Conservation (phyloP, 2,888 invertebrate species). For the Ptychoptera contaminata region DNA sequence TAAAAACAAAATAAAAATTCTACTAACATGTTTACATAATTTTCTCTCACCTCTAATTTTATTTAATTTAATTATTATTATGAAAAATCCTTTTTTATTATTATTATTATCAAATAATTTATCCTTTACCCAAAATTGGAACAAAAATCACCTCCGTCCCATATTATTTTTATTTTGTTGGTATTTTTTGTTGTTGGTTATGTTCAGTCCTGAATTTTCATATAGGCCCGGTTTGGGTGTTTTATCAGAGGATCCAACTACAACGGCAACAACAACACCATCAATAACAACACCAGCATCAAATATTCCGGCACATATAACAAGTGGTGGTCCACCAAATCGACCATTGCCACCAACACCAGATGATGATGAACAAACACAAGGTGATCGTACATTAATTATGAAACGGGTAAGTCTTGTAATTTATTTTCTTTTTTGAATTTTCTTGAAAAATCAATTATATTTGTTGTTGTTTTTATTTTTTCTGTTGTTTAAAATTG, state of each 20-base stretch:
- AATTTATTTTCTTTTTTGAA: conserved; percentile 9
- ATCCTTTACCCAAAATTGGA: too few relatives aligned
- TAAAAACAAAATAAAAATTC: neutral
- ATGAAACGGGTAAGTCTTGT: conserved; percentile 69
- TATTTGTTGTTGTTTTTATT: conserved; percentile 1
- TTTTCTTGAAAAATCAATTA: conserved; percentile 6
- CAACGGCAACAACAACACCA: conserved; percentile 23
- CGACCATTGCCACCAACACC: conserved; percentile 89
- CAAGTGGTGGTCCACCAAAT: conserved; percentile 61
- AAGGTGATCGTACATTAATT: conserved; percentile 76
- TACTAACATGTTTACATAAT: neutral
- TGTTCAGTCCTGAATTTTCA: conserved; percentile 65
- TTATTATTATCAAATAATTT: too few relatives aligned
- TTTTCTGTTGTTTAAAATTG: too few relatives aligned
- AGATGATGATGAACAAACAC: conserved; percentile 67
- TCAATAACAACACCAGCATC: conserved; percentile 23
- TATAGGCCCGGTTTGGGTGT: conserved; percentile 57
- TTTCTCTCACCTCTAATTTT: conserved; percentile 1
- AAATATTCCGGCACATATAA: conserved; percentile 8
- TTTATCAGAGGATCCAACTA: conserved; percentile 38
- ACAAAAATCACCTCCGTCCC: conserved; percentile 7
- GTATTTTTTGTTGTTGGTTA: conserved; percentile 17
- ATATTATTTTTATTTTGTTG: conserved; percentile 6
- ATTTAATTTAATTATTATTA: neutral
- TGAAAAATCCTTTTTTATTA: neutral